These are phyloP conservation scores for Balanococcus diminutus DNA, from an alignment of 2,888 invertebrate genomes.

Conservation along the genomic window DNA sequence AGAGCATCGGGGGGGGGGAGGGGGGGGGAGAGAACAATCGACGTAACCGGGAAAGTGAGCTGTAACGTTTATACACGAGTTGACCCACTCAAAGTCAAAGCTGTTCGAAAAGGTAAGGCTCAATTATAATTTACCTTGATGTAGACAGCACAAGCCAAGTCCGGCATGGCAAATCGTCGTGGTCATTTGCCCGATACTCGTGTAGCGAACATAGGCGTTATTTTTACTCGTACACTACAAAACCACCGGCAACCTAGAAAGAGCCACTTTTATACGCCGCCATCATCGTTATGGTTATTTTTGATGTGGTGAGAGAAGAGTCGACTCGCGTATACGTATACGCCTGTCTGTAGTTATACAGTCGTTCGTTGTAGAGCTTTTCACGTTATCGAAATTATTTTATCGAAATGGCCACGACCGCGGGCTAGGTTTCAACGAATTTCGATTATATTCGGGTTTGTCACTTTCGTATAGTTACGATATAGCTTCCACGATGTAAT, in stretches of 20 bases:
- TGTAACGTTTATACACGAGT: constrained; percentile 2
- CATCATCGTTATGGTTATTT: constrained; percentile 20
- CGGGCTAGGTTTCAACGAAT: not conserved
- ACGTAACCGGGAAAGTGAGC: constrained; percentile 16
- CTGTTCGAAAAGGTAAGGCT: constrained; percentile 10
- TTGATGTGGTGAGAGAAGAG: not conserved
- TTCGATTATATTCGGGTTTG: not conserved
- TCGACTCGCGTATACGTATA: not conserved
- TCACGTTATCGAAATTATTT: not conserved
- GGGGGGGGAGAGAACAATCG: not conserved
- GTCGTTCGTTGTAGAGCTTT: too few species aligned
- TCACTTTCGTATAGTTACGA: not conserved
- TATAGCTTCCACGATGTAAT: not conserved
- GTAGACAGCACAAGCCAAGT: too few species aligned
- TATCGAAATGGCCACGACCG: not conserved
- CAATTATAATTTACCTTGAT: constrained; percentile 15
- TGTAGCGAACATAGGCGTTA: not conserved
- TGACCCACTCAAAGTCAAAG: constrained; percentile 31
- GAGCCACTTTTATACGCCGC: constrained; percentile 6
- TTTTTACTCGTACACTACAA: too few species aligned
- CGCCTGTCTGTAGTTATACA: constrained; percentile 1
- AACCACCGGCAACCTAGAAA: constrained; percentile 9
- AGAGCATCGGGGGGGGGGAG: not conserved
- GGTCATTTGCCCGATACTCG: not conserved
- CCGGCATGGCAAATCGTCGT: not conserved